Base-by-base conservation (phyloP, 2,113 vertebrate genomes). In the Cottus gobio region DNA sequence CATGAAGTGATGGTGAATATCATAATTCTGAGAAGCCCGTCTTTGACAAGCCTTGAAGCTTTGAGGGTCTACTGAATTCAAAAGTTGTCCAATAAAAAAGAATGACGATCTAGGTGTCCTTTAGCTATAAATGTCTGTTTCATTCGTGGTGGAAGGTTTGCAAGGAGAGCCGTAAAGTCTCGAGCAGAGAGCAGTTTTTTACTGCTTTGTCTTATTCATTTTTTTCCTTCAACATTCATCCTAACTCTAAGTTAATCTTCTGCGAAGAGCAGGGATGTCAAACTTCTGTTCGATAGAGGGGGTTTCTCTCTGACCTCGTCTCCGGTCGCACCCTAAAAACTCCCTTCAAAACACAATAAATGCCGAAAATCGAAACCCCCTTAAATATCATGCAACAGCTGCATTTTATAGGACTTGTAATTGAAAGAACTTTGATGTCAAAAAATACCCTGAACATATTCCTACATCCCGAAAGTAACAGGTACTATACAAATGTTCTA, bases 41-140 rank as follows among this genome's bases (percentile, higher is more conserved):
- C 12, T 69, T n/a, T 70, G 64, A 76, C 60, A 46, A 63, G 54
- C 30, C 28, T 20, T 48, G 20, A 63, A 37, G 62, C 31, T 75
- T 64, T 56, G 46, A 67, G 30, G 34, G 13, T 72, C 56, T 9
- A 31, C 8, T 34, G 56, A 77, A 62, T 37, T 81, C 24, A 75
- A 56, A 57, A 54, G 5, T 44, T 10, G n/a, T 42, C 46, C 28
- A 78, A 46, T 31, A 81, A 84, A 81, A 64, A 56, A 67, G 7
- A 61, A 7, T 6, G 34, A 74, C 1, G 8, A 36, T 61, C 12
- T n/a, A 64, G 64, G 13, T 50, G 73, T 80, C 56, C 61, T 66
- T 67, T 56, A 22, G 46, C 50, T 60, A 15, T 28, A 81, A 77
- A 80, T 56, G 60, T 39, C 31, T 34, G 9, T 39, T 71, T 76